Evolutionary conservation across 2,888 invertebrate genomes (phyloP).

Genomic region (Sinelater perroti): DNA sequence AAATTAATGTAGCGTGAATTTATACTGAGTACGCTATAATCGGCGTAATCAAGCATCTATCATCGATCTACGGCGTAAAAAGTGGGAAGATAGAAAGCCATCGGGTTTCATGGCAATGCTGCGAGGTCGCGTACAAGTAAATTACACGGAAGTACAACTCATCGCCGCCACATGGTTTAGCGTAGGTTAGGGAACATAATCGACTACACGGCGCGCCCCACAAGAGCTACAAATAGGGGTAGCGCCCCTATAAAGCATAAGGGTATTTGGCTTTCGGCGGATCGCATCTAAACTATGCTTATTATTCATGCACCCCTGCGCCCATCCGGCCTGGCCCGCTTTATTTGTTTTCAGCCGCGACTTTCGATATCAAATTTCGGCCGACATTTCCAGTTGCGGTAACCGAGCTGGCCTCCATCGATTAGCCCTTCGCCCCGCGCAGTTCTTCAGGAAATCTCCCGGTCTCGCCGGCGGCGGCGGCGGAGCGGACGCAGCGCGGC

Average conservation of each 20-base stretch:
- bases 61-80: no score
- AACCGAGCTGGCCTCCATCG: no score
- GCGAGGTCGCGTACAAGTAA: conserved; percentile 22
- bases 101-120: no score
- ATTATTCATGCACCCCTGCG: conserved; percentile 35
- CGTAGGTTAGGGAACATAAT: conserved; percentile 27
- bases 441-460: no score
- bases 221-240: conserved; percentile 32
- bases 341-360: conserved; percentile 30
- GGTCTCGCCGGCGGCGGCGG: background rate
- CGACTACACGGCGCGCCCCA: conserved; percentile 22
- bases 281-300: conserved; percentile 33
- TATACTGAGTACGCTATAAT: no score
- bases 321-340: conserved; percentile 16
- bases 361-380: conserved; percentile 30
- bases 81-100: no score
- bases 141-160: conserved; percentile 21
- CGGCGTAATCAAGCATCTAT: no score
- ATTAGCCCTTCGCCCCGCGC: no score
- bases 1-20: no score
- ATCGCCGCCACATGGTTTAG: conserved; percentile 22
- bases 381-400: conserved; percentile 13
- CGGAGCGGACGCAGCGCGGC: background rate
- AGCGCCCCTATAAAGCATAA: conserved; percentile 33
- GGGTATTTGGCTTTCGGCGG: conserved; percentile 34